Base-by-base conservation (phyloP, 2,797 vertebrate genomes). In the Rhinophrynus dorsalis region DNA sequence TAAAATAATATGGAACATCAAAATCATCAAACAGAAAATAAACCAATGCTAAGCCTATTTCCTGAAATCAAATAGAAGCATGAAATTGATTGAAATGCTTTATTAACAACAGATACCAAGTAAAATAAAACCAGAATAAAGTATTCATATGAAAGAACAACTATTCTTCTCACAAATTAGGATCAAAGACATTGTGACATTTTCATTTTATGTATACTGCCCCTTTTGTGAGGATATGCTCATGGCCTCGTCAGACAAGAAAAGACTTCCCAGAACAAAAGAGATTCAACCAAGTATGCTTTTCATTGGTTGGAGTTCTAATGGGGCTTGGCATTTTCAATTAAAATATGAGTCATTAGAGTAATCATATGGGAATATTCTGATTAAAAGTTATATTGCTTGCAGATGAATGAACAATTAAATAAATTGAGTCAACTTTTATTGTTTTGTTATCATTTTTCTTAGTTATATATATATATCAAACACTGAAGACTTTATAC, bases 11-110 rank as follows among this genome's bases (percentile, higher is more conserved):
- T 50, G 59, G 54, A n/a, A 12, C 55, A 60, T 60, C 35, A 54
- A 66, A 73, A 66, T 60, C 62, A 66, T 73, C 69, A 73, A 73
- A 73, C 69, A 60, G 61, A 73, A 60, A 66, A 20, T 26, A 40
- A 58, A 35, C 21, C 45, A 44, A 52, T 52, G 61, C 55, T 44
- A 48, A 65, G 55, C 55, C 17, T 60, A 42, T 54, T 60, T 73
- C 15, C 29, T 27, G 45, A 45, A 73, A 54, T 56, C 66, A 45
- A 66, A 52, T 45, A 21, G 4, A 59, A 13, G 62, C 37, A 73
- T 73, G 69, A 73, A 73, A 73, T 73, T 67, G 69, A 58, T 66
- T 73, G 27, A 44, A 45, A 73, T 60, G 32, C 61, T 58, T 33
- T 52, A 60, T 73, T 73, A 73, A 60, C 29, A 52, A 65, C 55